Percentiles rank a stretch among this genome's conserved stretches.
These are phyloP conservation scores for Spicauda simplicius DNA, from an alignment of 2,888 invertebrate genomes.

Conservation along the genomic window DNA sequence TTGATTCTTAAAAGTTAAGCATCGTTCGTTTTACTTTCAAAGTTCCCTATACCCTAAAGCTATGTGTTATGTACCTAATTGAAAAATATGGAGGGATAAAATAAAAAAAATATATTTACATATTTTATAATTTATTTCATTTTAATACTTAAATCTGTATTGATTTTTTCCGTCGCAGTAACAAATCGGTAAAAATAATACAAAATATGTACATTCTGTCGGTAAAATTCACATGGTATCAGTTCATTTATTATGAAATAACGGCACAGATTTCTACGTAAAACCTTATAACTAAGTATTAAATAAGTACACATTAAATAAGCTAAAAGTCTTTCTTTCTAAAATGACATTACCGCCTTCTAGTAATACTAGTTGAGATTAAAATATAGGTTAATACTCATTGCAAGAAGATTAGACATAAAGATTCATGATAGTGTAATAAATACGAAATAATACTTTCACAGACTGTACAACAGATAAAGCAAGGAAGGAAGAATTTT, in stretches of 20 bases:
- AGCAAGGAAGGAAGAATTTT: conserved; percentile 24
- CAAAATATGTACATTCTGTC: conserved; percentile 39
- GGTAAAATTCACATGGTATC: conserved; percentile 54
- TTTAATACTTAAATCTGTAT: conserved; percentile 65
- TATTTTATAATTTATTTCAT: conserved; percentile 41
- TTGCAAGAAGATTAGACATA: conserved; percentile 33
- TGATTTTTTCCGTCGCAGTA: conserved; percentile 61
- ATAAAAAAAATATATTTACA: conserved; percentile 41
- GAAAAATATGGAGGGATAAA: conserved; percentile 13
- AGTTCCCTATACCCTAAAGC: too few relatives aligned
- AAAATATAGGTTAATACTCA: conserved; percentile 47
- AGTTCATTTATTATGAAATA: conserved; percentile 66
- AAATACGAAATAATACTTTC: conserved; percentile 37
- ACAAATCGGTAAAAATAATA: conserved; percentile 46
- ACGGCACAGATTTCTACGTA: conserved; percentile 61
- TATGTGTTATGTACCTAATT: too few relatives aligned
- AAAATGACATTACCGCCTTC: conserved; percentile 67
- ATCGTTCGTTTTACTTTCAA: too few relatives aligned
- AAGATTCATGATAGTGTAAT: conserved; percentile 40
- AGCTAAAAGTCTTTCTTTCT: conserved; percentile 79
- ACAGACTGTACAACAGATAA: conserved; percentile 32
- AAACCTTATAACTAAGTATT: conserved; percentile 59
- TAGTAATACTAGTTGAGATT: conserved; percentile 71
- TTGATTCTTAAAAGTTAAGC: too few relatives aligned
- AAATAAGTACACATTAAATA: conserved; percentile 72